Evolutionary conservation across 2,888 invertebrate species (phyloP).

Genomic region (Leucoptera coffeella): DNA sequence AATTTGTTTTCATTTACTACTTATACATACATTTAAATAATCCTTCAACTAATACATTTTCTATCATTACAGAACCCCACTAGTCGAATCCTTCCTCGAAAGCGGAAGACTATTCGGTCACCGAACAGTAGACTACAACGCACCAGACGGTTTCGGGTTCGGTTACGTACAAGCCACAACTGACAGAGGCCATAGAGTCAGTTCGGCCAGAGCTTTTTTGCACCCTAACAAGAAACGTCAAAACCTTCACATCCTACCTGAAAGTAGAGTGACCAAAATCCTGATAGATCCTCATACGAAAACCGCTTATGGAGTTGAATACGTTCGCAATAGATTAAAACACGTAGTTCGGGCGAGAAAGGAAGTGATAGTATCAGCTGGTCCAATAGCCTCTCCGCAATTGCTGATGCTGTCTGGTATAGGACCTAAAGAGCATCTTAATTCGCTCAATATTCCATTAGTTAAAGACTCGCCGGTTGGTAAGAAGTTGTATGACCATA

Average conservation of each 20-base stretch:
- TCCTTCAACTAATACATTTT: no score
- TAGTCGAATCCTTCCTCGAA: conserved; percentile 45
- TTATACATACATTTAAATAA: no score
- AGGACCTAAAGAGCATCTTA: conserved; percentile 49
- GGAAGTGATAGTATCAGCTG: conserved; percentile 81
- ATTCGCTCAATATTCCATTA: conserved; percentile 48
- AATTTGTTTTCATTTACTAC: no score
- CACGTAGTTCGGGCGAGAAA: conserved; percentile 56
- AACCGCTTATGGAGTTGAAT: conserved; percentile 63
- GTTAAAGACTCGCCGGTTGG: conserved; percentile 64
- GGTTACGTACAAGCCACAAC: conserved; percentile 60
- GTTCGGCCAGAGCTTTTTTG: conserved; percentile 60
- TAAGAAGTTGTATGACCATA: conserved; percentile 57
- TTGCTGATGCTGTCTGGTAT: conserved; percentile 81
- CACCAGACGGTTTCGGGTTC: conserved; percentile 56
- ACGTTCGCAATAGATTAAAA: conserved; percentile 41
- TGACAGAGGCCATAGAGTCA: conserved; percentile 55
- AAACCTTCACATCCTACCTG: conserved; percentile 64
- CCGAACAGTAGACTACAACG: conserved; percentile 63
- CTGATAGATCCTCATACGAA: conserved; percentile 58
- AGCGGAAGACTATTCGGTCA: conserved; percentile 62
- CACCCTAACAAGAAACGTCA: conserved; percentile 50
- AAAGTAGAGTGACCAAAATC: conserved; percentile 59
- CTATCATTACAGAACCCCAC: conserved; percentile 22
- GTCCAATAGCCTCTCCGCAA: conserved; percentile 85